A percentile compares a stretch with the other conserved stretches of the same genome.
Evolutionary conservation across 2,888 invertebrate species (phyloP).

Genomic region (Campoplex nolae): DNA sequence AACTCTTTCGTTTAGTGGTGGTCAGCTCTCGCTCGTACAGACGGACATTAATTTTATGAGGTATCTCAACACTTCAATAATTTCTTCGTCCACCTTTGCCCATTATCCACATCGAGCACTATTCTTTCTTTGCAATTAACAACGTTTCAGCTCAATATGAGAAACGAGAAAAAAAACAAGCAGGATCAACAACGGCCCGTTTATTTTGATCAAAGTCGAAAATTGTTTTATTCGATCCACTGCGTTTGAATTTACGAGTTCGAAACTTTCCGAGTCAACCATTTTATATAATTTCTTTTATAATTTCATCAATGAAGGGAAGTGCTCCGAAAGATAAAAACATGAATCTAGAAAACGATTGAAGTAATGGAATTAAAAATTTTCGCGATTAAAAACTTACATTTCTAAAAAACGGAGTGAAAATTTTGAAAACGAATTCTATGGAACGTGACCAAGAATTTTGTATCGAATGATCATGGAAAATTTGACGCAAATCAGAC

Average conservation of each 20-base stretch:
- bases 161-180: slow-evolving; percentile 24
- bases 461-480: too few relatives aligned
- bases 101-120: slow-evolving; percentile 24
- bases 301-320: background rate
- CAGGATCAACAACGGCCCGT: slow-evolving; percentile 1
- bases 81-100: slow-evolving; percentile 47
- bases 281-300: too few relatives aligned
- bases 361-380: too few relatives aligned
- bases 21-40: slow-evolving; percentile 36
- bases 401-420: too few relatives aligned
- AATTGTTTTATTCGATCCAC: background rate
- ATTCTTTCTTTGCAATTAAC: slow-evolving; percentile 1
- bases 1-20: slow-evolving; percentile 51
- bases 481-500: too few relatives aligned
- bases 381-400: too few relatives aligned
- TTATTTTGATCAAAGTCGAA: slow-evolving; percentile 21
- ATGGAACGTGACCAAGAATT: too few relatives aligned
- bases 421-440: too few relatives aligned
- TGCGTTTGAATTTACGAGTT: background rate
- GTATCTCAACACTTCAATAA: slow-evolving; percentile 6
- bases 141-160: slow-evolving; percentile 33
- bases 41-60: slow-evolving; percentile 20
- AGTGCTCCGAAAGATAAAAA: too few relatives aligned
- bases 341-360: too few relatives aligned
- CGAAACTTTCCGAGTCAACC: background rate